Conservation (phyloP, 2,888 invertebrate genomes). For the Drosophila flavopinicola region DNA sequence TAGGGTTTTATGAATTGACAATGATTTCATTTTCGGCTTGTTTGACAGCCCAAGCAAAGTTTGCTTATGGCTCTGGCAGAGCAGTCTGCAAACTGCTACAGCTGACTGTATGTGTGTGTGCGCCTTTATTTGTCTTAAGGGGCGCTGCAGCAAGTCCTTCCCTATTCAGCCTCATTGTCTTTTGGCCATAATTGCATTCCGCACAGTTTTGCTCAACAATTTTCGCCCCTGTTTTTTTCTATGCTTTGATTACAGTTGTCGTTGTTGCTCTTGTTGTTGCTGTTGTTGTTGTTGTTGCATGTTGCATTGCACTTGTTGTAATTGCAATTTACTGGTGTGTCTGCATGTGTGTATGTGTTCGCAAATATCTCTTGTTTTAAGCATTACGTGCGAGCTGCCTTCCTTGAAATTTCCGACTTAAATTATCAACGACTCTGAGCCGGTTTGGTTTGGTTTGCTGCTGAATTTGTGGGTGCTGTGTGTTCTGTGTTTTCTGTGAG, state of each 20-base stretch:
- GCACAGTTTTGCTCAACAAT: slow-evolving; percentile 47
- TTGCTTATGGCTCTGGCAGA: slow-evolving; percentile 22
- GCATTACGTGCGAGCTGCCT: slow-evolving; percentile 61
- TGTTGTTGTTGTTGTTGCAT: slow-evolving; percentile 32
- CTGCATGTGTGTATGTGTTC: slow-evolving; percentile 11
- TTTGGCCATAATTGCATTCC: slow-evolving; percentile 72
- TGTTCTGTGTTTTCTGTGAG: too few species aligned
- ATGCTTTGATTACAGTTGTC: slow-evolving; percentile 66
- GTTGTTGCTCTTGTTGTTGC: slow-evolving; percentile 32
- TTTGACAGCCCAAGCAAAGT: slow-evolving; percentile 60
- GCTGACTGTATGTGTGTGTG: slow-evolving; percentile 44
- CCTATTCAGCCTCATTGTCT: slow-evolving; percentile 34
- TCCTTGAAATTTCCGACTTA: slow-evolving; percentile 75
- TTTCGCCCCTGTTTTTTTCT: slow-evolving; percentile 41
- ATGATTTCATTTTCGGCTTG: slow-evolving; percentile 77
- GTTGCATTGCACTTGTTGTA: slow-evolving; percentile 66
- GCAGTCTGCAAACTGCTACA: slow-evolving; percentile 55
- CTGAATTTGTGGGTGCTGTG: slow-evolving; percentile 62
- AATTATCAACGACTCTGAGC: slow-evolving; percentile 73
- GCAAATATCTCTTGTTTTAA: slow-evolving; percentile 58
- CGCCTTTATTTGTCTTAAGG: slow-evolving; percentile 55
- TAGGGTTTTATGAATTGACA: slow-evolving; percentile 77
- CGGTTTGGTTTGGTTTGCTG: slow-evolving; percentile 51
- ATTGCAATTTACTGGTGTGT: slow-evolving; percentile 62
- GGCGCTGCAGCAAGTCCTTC: neutral